Evolutionary conservation across 2,888 invertebrate genomes (phyloP).

Genomic region (Thereva nobilitata): DNA sequence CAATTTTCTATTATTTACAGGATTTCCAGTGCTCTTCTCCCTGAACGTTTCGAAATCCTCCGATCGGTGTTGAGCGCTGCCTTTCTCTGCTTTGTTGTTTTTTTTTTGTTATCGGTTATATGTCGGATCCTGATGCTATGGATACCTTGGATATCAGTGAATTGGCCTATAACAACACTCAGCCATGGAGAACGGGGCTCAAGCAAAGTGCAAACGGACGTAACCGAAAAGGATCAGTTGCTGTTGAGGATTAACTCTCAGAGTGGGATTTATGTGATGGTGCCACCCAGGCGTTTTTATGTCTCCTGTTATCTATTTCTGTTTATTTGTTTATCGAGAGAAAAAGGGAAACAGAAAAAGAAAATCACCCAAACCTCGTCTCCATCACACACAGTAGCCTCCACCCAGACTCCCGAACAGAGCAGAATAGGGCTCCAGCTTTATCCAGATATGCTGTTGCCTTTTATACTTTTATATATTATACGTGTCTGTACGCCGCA

Average conservation of each 20-base stretch:
- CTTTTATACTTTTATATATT: too few relatives aligned
- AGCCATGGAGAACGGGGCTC: constrained; percentile 14
- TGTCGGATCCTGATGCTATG: background rate
- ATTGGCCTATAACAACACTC: constrained; percentile 1
- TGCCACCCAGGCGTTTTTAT: constrained; percentile 16
- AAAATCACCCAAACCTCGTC: too few relatives aligned
- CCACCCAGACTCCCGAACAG: too few relatives aligned
- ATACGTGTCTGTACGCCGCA: background rate
- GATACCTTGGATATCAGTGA: constrained; percentile 19
- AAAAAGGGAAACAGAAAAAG: background rate
- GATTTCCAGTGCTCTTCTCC: constrained; percentile 1
- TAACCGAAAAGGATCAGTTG: constrained; percentile 37
- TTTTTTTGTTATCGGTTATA: constrained; percentile 14
- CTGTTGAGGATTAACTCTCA: constrained; percentile 18
- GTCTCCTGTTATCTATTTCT: background rate
- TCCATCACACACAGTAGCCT: too few relatives aligned
- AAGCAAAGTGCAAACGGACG: constrained; percentile 38
- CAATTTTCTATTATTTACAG: constrained; percentile 23
- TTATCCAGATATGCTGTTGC: too few relatives aligned
- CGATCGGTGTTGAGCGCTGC: background rate
- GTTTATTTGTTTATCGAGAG: background rate
- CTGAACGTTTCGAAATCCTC: background rate
- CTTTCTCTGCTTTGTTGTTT: constrained; percentile 6
- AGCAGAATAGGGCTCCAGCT: too few relatives aligned
- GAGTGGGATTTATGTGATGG: constrained; percentile 28